Evolutionary conservation across 2,797 vertebrate genomes (phyloP).

Genomic region (Anisognathus igniventris): DNA sequence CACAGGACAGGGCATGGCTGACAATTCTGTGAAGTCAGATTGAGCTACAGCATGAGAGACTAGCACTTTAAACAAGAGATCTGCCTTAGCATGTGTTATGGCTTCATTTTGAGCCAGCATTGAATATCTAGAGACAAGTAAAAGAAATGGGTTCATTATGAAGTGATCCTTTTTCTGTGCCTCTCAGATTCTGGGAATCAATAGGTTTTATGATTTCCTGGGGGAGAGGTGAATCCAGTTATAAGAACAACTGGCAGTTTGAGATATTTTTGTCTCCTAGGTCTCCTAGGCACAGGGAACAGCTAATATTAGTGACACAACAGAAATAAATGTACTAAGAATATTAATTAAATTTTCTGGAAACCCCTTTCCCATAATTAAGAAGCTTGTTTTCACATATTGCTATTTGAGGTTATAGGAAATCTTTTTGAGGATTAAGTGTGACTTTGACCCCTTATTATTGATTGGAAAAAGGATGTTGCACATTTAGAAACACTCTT

Average conservation of each 20-base stretch:
- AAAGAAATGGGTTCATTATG: neutral
- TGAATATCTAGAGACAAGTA: neutral
- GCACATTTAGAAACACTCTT: neutral
- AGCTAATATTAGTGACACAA: neutral
- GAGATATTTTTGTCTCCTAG: neutral
- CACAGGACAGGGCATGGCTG: neutral
- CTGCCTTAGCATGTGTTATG: neutral
- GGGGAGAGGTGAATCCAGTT: neutral
- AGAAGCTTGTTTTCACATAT: neutral
- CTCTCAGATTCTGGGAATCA: neutral
- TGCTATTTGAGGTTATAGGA: neutral
- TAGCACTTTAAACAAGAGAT: neutral
- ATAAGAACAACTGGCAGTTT: neutral
- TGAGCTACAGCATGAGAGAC: neutral
- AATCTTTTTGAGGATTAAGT: neutral
- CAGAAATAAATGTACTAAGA: neutral
- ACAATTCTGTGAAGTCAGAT: rapidly evolving
- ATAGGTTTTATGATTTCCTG: neutral
- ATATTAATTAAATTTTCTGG: neutral
- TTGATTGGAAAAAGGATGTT: neutral
- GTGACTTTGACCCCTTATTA: neutral
- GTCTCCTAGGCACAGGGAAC: neutral
- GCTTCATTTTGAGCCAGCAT: neutral
- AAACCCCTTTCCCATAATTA: neutral
- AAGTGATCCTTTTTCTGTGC: neutral